Conservation (phyloP, 2,113 vertebrate genomes). For the Carollia perspicillata region DNA sequence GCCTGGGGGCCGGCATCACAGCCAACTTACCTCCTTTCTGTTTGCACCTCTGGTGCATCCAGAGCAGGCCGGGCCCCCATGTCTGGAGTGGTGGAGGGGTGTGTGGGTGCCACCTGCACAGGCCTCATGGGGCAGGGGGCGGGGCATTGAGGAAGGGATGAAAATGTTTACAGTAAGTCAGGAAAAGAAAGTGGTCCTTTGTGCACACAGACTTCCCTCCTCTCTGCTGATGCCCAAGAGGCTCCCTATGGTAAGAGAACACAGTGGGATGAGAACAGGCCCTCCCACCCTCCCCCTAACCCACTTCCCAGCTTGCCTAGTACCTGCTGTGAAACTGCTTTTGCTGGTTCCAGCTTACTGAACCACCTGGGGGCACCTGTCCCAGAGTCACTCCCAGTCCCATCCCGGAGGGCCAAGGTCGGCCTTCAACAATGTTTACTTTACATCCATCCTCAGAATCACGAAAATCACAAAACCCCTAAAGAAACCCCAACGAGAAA, state of each 20-base stretch:
- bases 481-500: background rate
- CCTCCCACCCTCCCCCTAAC: background rate
- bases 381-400: background rate
- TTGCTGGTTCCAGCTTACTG: background rate
- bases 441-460: background rate
- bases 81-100: background rate
- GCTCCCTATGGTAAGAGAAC: background rate
- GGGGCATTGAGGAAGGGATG: background rate
- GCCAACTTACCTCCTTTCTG: background rate
- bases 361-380: no score
- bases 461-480: background rate
- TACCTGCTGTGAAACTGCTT: background rate
- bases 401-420: background rate
- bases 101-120: background rate
- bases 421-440: background rate
- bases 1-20: no score
- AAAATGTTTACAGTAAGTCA: background rate
- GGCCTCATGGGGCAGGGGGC: background rate
- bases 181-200: background rate
- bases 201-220: background rate
- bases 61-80: background rate
- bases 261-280: accelerated
- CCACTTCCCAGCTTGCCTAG: background rate
- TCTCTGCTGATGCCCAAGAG: background rate
- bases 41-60: background rate